Evolutionary conservation across 2,888 invertebrate genomes (phyloP).

Genomic region (Nephrotoma appendiculata): DNA sequence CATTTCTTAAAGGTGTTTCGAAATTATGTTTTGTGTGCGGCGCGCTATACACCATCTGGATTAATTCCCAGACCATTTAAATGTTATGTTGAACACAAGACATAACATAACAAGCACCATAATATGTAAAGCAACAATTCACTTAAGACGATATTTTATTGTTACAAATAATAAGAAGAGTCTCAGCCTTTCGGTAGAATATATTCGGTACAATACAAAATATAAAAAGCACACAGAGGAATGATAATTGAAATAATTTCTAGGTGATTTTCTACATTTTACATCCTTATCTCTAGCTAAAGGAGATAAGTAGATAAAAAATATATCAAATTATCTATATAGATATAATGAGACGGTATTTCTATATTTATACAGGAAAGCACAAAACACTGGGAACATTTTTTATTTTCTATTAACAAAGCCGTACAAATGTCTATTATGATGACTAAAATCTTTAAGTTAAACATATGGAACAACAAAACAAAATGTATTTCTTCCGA

Average conservation of each 20-base stretch:
- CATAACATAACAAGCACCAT: background rate
- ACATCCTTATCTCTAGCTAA: background rate
- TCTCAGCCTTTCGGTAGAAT: background rate
- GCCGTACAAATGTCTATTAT: background rate
- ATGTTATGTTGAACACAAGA: background rate
- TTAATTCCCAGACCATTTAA: background rate
- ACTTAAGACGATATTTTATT: background rate
- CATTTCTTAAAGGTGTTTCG: background rate
- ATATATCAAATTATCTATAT: background rate
- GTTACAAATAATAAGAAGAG: background rate
- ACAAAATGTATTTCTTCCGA: background rate
- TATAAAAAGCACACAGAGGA: background rate
- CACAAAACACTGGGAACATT: background rate
- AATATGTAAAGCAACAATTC: background rate
- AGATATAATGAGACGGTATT: background rate
- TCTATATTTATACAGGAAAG: background rate
- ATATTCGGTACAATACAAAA: background rate
- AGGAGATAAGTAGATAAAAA: background rate
- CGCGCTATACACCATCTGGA: background rate
- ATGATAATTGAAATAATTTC: background rate
- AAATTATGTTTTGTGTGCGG: background rate
- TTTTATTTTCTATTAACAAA: background rate
- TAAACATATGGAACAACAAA: background rate
- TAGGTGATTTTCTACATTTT: background rate
- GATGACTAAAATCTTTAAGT: background rate